Evolutionary conservation across 1,140 invertebrate genomes (phyloP), one percentile per base, ranked within the genome.

Genomic region (Diachasma alloeum): DNA sequence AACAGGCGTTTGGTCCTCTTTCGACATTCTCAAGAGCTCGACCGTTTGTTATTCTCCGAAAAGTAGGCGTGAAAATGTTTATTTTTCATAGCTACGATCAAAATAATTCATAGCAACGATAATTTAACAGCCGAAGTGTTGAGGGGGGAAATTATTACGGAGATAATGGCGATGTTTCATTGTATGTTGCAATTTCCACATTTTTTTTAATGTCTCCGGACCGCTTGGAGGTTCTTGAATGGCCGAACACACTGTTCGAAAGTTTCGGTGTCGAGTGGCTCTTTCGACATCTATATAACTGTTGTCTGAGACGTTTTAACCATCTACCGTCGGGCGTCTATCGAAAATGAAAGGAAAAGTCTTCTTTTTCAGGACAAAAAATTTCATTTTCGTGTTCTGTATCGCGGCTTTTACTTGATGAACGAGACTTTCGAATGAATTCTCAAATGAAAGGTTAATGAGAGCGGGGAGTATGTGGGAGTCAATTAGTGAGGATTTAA

Each of bases 261-360:
- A 59, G 53, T 59, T 59, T 59, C 19, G 53, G 53, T 59, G 53
- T 59, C 53, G 53, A 59, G 53, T 59, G 53, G n/a, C n/a, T 59
- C 53, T 59, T 59, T 59, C 53, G 53, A 59, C 13, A 59, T 59
- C 8, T 59, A n/a, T n/a, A 59, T 22, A 22, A 22, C 13, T 22
- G 53, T 59, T n/a, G n/a, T 22, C 19, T 59, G 53, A 22, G 22
- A 59, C 53, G 17, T 17, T 59, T 59, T 17, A 46, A 46, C 10
- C 44, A 9, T 46, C 44, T 46, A 46, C n/a, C 44, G 44, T 11
- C 10, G 1, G n/a, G 10, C 44, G 9, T n/a, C n/a, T n/a, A 3
- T 46, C 4, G 44, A 46, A 46, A 46, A n/a, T 31, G 31, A 31
- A 31, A 31, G 6, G 31, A 31, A 31, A 31, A 31, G 31, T 31